Base-by-base conservation (phyloP, 2,797 vertebrate genomes). In the Sebastes kiyomatsui region DNA sequence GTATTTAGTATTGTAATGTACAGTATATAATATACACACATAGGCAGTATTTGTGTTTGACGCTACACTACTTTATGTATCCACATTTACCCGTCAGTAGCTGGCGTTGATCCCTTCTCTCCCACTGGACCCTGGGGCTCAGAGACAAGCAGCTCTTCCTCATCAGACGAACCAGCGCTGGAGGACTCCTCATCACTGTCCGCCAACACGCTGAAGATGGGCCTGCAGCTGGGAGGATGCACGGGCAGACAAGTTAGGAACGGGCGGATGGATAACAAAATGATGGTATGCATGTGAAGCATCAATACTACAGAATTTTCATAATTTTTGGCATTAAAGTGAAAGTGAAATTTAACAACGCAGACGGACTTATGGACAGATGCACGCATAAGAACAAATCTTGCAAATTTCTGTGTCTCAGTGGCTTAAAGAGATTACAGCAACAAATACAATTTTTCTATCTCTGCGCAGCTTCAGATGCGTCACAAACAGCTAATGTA, bases 181-280 rank as follows among this genome's bases (percentile, higher is more conserved):
- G 97, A 98, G 0, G 97, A 98, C 87, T 98, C 97, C 0, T 97
- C 97, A 0, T 98, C 97, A 1, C 97, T 98, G 92, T 98, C 96
- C 1, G 96, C 96, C 89, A 98, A 88, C 60, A 97, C 94, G 28
- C 92, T 91, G 71, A 95, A 87, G 82, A 95, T 72, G 2, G 93
- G 87, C 64, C 92, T 95, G 82, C 82, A 92, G 76, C 90, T 94
- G 68, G 33, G 55, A 8, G 16, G n/a, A 54, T 4, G 35, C n/a
- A 72, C 23, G 65, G n/a, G n/a, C 27, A 77, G 11, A 67, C 28
- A 46, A 25, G 16, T 66, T 7, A 71, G 67, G 22, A 14, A 5
- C 25, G 6, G 16, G 49, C 3, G 46, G 16, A 65, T 33, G 42
- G 25, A 12, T 14, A 10, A 11, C 7, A 13, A 23, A 49, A 27